Conservation (phyloP, 2,888 invertebrate genomes). For the Phortica magna region DNA sequence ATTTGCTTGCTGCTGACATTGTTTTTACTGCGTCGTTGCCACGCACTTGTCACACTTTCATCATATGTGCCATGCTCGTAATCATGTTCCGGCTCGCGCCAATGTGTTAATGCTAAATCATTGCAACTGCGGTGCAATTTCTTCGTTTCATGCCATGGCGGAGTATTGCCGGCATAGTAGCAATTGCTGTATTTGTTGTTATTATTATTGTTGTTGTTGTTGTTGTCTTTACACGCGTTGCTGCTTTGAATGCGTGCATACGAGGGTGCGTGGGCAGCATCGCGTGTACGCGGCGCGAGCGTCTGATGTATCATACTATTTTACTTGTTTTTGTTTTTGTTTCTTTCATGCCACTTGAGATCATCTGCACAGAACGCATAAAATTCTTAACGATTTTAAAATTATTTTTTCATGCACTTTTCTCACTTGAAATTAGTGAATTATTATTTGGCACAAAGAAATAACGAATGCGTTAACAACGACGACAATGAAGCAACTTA, state of each 20-base stretch:
- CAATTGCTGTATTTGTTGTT: constrained; percentile 6
- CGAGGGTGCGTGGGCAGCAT: constrained; percentile 54
- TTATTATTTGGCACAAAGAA: constrained; percentile 10
- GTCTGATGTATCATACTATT: constrained; percentile 66
- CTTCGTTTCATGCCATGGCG: constrained; percentile 37
- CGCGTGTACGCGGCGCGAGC: constrained; percentile 58
- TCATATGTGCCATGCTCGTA: not conserved
- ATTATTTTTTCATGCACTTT: not conserved
- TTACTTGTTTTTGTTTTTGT: too few species aligned
- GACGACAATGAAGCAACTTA: too few species aligned
- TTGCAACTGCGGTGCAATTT: constrained; percentile 69
- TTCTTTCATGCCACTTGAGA: constrained; percentile 10
- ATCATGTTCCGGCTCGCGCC: constrained; percentile 16
- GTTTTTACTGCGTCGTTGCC: constrained; percentile 18
- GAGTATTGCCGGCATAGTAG: constrained; percentile 29
- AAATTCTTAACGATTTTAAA: not conserved
- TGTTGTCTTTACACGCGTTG: constrained; percentile 20
- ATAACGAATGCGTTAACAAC: not conserved
- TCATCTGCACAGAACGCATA: not conserved
- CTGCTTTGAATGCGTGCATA: not conserved
- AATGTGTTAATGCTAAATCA: constrained; percentile 54
- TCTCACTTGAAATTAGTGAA: constrained; percentile 19
- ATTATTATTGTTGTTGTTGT: constrained; percentile 43
- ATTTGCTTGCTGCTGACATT: constrained; percentile 36
- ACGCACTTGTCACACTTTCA: constrained; percentile 17